Conservation (phyloP, 1,140 invertebrate genomes). For the Scaptomyza hsui region DNA sequence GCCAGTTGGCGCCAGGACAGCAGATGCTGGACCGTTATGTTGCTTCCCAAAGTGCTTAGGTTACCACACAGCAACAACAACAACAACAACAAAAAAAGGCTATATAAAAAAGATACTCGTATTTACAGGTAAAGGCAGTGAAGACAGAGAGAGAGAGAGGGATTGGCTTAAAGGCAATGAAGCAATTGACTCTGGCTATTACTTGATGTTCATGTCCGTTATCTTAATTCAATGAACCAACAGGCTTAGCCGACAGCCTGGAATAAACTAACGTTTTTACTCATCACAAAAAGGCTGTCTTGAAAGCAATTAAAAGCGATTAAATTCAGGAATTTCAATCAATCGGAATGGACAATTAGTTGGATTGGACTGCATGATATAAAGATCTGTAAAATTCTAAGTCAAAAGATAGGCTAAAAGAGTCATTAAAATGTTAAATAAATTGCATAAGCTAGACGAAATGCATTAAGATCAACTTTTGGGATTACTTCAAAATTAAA, state of each 20-base stretch:
- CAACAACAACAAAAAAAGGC: background rate
- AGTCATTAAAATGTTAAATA: too few species aligned
- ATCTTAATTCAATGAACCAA: constrained; percentile 75
- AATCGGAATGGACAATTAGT: constrained; percentile 22
- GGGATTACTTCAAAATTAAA: too few species aligned
- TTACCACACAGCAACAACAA: constrained; percentile 22
- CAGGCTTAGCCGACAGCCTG: constrained; percentile 20
- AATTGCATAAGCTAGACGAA: too few species aligned
- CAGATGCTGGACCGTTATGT: constrained; percentile 37
- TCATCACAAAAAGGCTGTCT: background rate
- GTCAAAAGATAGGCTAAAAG: background rate
- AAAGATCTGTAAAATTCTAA: background rate
- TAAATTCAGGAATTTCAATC: constrained; percentile 24
- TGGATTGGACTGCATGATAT: constrained; percentile 5
- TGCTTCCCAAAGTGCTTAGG: constrained; percentile 37
- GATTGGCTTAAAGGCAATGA: constrained; percentile 34
- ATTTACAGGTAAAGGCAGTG: constrained; percentile 50
- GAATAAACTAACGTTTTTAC: background rate
- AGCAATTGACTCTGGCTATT: constrained; percentile 41
- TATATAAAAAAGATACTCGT: constrained; percentile 19
- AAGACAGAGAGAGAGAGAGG: background rate
- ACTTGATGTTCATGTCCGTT: constrained; percentile 47
- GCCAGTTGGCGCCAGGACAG: constrained; percentile 35
- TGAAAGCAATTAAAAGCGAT: constrained; percentile 34
- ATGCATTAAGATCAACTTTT: too few species aligned